Evolutionary conservation across 2,113 vertebrate genomes (phyloP), one percentile per base, ranked within the genome.

Genomic region (Cygnus atratus): DNA sequence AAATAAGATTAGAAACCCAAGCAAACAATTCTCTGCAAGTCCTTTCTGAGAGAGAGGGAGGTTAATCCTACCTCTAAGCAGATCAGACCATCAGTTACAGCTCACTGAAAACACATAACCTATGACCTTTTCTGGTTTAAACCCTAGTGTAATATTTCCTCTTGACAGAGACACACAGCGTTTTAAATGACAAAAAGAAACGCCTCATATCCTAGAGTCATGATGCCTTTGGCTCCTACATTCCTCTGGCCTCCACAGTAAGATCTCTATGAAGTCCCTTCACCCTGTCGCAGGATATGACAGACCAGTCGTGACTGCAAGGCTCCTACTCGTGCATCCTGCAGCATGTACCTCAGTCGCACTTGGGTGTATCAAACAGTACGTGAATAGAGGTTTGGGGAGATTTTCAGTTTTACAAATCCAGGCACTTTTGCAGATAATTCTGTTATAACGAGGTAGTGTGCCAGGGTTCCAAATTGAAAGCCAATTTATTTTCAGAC

Each of bases 41-140:
- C 94, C 90, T 93, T 96, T 96, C 95, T 96, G 94, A 97, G 97
- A 96, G 95, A 93, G 96, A 94, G 94, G 94, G 95, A 96, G 96
- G 96, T 96, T 97, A 97, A 97, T 97, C 97, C 97, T 94, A 97
- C 97, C 96, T 97, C 97, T 97, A 97, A 98, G 96, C 92, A 97
- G 96, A 97, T 96, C 96, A 98, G 93, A 97, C 97, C 97, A 97
- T 97, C 96, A 97, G 95, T 97, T 97, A 96, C 97, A 97, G 96
- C 97, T 97, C 95, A 97, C 95, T 96, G 96, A 97, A 97, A 97
- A 97, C 97, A 97, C 96, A 97, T 97, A 97, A 97, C 96, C 97
- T 97, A 88, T 95, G 96, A 97, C 97, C 97, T 96, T 93, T 94
- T 48, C 91, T 95, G 95, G 87, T 96, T 96, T 97, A 97, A 97